Percentiles rank a stretch among this genome's conserved stretches.
phyloP scores from a whole-genome alignment of 1,140 invertebrate genomes.

The Dermatophagoides farinae region DNA sequence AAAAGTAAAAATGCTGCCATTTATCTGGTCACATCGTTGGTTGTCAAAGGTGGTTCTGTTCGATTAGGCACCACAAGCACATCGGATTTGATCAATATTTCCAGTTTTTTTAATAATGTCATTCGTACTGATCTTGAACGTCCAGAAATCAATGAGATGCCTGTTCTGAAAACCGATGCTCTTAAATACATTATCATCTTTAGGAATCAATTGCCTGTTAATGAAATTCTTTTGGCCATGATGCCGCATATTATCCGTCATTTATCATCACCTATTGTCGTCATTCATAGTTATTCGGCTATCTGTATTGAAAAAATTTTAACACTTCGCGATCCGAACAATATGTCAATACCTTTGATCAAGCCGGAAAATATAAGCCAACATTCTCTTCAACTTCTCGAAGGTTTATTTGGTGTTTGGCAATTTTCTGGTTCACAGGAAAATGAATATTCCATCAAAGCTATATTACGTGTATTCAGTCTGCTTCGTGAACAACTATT shows the following conservation, averaged over 20 bases:
- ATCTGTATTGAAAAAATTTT: conserved; percentile 73
- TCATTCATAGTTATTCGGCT: conserved; percentile 86
- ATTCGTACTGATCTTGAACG: conserved; percentile 59
- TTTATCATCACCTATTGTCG: conserved; percentile 42
- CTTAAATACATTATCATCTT: conserved; percentile 94
- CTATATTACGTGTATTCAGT: conserved; percentile 68
- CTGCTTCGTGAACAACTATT: conserved; percentile 55
- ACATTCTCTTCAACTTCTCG: conserved; percentile 39
- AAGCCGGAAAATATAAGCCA: conserved; percentile 26
- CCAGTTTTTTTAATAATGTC: conserved; percentile 62
- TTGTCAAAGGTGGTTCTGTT: conserved; percentile 70
- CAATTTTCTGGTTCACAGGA: conserved; percentile 51
- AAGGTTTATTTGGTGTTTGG: conserved; percentile 50
- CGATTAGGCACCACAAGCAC: conserved; percentile 69
- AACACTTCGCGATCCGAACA: conserved; percentile 33
- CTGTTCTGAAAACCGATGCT: conserved; percentile 81
- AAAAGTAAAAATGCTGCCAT: conserved; percentile 83
- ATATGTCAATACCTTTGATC: conserved; percentile 24
- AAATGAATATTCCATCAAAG: conserved; percentile 95
- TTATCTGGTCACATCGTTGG: conserved; percentile 82
- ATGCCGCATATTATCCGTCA: conserved; percentile 59
- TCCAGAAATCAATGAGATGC: conserved; percentile 43
- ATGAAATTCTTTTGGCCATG: conserved; percentile 45
- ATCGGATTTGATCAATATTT: conserved; percentile 65
- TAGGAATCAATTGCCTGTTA: conserved; percentile 55